Evolutionary conservation across 1,140 invertebrate genomes (phyloP), one percentile per base, ranked within the genome.

Genomic region (Drosophila chauvacae): DNA sequence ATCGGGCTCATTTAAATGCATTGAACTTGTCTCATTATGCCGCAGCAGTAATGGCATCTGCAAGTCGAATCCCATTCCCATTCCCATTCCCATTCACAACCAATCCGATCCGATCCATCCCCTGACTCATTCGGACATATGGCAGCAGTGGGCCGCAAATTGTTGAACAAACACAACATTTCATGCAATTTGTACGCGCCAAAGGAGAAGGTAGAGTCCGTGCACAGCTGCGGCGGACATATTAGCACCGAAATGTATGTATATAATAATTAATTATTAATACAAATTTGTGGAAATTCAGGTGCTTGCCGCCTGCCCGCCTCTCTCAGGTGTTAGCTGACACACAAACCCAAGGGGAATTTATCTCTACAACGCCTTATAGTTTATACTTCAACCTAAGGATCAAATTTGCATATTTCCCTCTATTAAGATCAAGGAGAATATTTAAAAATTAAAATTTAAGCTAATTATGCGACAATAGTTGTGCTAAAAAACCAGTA

Each of bases 1-100:
- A 88, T 87, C 80, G 61, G 73, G 77, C 65, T 87, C 77, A 88
- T 87, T 87, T 87, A 87, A 87, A 87, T 87, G 83, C 83, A 87
- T 87, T 84, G 74, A 77, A 88, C 37, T 55, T 74, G 51, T 66
- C 56, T 45, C 57, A 63, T 57, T 71, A 71, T 70, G 44, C 76
- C 41, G 62, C 30, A 20, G 30, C 58, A 42, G 64, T 39, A 47
- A 39, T 30, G 39, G 66, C 62, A 78, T 71, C 75, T 63, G 57
- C 75, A 70, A 61, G 37, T 60, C 55, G 53, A 28, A 28, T 28
- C 28, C 28, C 26, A 26, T 23, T 23, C 26, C 26, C 26, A 26
- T 23, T 23, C 26, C 26, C 26, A 28, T 28, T 58, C 65, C 51
- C 56, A 71, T n/a, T 39, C 53, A 28, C 26, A 69, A 39, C 39